phyloP scores from a whole-genome alignment of 2,113 vertebrate genomes.

The Zosterops lateralis region DNA sequence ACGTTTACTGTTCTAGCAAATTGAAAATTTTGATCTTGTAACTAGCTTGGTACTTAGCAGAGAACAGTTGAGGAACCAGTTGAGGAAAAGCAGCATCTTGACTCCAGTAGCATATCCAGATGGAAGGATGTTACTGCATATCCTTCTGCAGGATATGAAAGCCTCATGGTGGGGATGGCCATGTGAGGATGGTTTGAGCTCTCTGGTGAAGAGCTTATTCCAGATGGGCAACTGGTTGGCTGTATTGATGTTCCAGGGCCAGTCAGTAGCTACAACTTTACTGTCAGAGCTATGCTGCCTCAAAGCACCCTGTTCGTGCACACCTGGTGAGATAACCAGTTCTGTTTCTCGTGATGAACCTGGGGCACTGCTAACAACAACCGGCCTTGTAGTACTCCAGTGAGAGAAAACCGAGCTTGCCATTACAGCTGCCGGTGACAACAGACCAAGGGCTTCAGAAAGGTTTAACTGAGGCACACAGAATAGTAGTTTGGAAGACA shows the following conservation, averaged over 20 bases:
- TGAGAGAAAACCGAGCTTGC: fast-evolving
- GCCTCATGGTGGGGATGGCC: too few species aligned
- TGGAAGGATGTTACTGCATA: neutral
- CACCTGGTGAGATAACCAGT: fast-evolving
- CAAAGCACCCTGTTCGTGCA: fast-evolving
- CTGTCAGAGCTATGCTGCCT: neutral
- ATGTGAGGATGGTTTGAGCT: fast-evolving
- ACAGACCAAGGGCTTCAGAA: too few species aligned
- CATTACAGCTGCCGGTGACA: fast-evolving
- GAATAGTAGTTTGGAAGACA: fast-evolving
- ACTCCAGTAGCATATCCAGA: fast-evolving
- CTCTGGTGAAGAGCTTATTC: neutral
- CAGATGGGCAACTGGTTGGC: fast-evolving
- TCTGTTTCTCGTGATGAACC: fast-evolving
- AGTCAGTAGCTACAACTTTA: fast-evolving
- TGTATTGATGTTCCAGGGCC: fast-evolving
- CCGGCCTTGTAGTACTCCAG: fast-evolving
- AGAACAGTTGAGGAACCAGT: neutral
- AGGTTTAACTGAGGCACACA: fast-evolving
- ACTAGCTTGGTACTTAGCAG: neutral
- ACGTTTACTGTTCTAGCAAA: neutral
- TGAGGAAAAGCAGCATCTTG: neutral
- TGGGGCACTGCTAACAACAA: neutral
- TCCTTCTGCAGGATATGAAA: too few species aligned
- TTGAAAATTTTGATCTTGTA: neutral